Evolutionary conservation across 2,113 vertebrate species (phyloP), one percentile per base, ranked within the genome.

Genomic region (Actenoides hombroni): DNA sequence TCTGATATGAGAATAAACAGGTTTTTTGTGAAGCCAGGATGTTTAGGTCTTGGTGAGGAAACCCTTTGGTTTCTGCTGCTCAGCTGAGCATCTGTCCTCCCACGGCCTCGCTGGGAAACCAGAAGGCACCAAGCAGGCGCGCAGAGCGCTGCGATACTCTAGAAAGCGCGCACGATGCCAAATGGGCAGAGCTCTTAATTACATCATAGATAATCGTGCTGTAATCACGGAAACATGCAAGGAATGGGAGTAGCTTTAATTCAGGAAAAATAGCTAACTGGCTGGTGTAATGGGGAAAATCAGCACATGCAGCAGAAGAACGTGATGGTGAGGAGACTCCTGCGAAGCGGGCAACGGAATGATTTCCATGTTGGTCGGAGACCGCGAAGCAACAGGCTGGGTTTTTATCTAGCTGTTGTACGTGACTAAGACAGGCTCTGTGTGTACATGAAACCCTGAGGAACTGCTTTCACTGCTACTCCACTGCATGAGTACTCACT

Each of bases 171-270:
- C 42, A 51, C 3, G 24, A 70, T 93, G 90, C 90, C 95, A 96
- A 88, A 78, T 71, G 73, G 88, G 92, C 83, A 96, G 90, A 86
- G 48, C 67, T 79, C 80, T 75, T 82, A 71, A 89, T 93, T 95
- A 78, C 95, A 96, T 96, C 92, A 93, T 64, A 82, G 73, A 86
- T 68, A 94, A 90, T 81, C 15, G 20, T 24, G 78, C 63, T 53
- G 65, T 90, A 95, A 96, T 95, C 83, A 79, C 5, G 4, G 86
- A 96, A 96, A 88, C 77, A 95, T 79, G 94, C 76, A 79, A 91
- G 86, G 92, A 97, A 96, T 93, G 92, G 65, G 53, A 96, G 53
- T 83, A 85, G 78, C 59, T 90, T 95, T 57, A 95, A 89, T 92
- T 93, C 80, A 94, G 69, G 83, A 90, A 91, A 86, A 96, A 90